Conservation (phyloP, 2,888 invertebrate genomes). For the Melanchra persicariae region DNA sequence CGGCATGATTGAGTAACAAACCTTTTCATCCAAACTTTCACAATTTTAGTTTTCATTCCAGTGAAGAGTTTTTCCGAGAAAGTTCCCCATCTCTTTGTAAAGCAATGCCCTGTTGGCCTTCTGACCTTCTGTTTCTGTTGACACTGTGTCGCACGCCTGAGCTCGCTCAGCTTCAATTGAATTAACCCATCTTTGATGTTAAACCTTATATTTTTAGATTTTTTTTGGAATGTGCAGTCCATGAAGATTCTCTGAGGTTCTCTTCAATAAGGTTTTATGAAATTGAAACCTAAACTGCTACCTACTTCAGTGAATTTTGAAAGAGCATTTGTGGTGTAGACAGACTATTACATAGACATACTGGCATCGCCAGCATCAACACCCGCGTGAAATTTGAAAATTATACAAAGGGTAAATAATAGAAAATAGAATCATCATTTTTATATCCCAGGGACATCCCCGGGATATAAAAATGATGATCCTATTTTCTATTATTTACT, state of each 20-base stretch:
- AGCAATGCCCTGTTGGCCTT: not conserved
- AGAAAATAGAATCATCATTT: no score
- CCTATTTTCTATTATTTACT: no score
- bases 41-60: not conserved
- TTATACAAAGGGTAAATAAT: no score
- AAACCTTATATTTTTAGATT: slow-evolving; percentile 30
- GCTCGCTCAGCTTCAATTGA: slow-evolving; percentile 31
- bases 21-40: no score
- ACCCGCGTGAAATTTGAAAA: no score
- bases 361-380: no score
- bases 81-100: not conserved
- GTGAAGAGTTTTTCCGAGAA: not conserved
- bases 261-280: not conserved
- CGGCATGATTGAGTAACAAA: no score
- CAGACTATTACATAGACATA: not conserved
- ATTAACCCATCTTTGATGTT: slow-evolving; percentile 36
- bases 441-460: no score
- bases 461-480: no score
- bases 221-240: slow-evolving; percentile 2
- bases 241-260: slow-evolving; percentile 10
- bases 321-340: not conserved
- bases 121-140: slow-evolving; percentile 20
- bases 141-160: not conserved
- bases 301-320: not conserved
- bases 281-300: not conserved